Conservation (phyloP, 2,113 vertebrate genomes). For the Rhagologus leucostigma region DNA sequence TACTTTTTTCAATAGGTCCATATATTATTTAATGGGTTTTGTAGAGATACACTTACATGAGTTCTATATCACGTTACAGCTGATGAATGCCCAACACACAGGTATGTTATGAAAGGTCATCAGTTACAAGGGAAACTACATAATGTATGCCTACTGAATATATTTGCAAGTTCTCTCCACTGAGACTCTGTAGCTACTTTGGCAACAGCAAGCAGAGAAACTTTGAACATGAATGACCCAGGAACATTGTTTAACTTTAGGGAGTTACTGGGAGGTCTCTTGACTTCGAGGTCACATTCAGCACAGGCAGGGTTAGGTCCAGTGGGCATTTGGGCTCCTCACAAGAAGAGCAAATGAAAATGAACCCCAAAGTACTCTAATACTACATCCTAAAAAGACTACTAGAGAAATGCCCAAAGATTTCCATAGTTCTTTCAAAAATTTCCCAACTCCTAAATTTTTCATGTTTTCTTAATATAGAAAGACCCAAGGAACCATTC, state of each 20-base stretch:
- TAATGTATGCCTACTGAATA: constrained; percentile 23
- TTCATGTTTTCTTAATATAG: not conserved
- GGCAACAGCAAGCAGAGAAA: not conserved
- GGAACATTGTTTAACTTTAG: not conserved
- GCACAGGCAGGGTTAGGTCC: not conserved
- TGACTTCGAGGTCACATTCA: accelerated
- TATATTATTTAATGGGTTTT: constrained; percentile 55
- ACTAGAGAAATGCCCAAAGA: not conserved
- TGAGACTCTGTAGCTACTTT: not conserved
- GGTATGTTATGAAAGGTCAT: constrained; percentile 62
- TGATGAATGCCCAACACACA: constrained; percentile 24
- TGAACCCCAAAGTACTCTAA: not conserved
- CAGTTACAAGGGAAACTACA: constrained; percentile 49
- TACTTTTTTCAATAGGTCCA: constrained; percentile 25
- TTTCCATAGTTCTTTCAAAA: not conserved
- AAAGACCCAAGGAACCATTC: not conserved
- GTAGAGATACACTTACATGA: constrained; percentile 57
- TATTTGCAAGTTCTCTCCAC: not conserved
- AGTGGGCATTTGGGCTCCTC: not conserved
- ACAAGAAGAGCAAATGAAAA: not conserved
- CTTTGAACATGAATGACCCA: not conserved
- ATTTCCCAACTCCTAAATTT: not conserved
- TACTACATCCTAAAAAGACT: not conserved
- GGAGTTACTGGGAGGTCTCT: not conserved
- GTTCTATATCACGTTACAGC: constrained; percentile 52